phyloP scores from a whole-genome alignment of 2,113 vertebrate species.

The Hyaena hyaena region DNA sequence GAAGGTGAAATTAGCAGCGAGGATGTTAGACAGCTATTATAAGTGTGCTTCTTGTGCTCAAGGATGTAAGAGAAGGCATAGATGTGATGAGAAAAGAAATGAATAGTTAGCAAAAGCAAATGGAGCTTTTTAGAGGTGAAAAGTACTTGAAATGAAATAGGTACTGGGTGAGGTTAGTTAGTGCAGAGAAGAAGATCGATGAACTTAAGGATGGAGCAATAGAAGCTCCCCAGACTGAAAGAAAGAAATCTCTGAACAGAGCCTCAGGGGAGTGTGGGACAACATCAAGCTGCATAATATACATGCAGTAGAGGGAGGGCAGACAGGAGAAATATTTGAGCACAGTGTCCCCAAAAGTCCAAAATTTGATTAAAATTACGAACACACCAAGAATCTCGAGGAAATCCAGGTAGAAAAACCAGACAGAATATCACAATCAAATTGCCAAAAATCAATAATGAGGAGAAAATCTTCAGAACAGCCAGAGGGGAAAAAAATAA shows the following conservation, averaged over 20 bases:
- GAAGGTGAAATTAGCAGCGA: not conserved
- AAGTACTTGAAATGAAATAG: not conserved
- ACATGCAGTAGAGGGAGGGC: not conserved
- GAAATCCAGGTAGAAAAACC: not conserved
- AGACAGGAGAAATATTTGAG: not conserved
- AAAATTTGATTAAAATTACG: too few species aligned
- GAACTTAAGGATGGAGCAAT: not conserved
- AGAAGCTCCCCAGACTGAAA: not conserved
- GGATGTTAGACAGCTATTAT: not conserved
- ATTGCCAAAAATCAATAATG: not conserved
- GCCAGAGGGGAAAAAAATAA: not conserved
- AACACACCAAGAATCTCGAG: not conserved
- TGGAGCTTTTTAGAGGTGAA: not conserved
- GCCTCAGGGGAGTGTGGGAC: not conserved
- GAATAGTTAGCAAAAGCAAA: not conserved
- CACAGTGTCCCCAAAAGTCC: not conserved
- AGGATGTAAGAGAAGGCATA: not conserved
- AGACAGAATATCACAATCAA: not conserved
- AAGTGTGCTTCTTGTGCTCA: not conserved
- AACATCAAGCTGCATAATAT: too few species aligned
- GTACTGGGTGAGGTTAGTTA: not conserved
- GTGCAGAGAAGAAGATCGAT: not conserved
- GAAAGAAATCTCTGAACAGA: too few species aligned
- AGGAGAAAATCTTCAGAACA: not conserved
- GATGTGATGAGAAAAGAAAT: not conserved